Percentiles rank a stretch among this genome's conserved stretches.
Evolutionary conservation across 2,888 invertebrate species (phyloP).

Genomic region (Yponomeuta cagnagella): DNA sequence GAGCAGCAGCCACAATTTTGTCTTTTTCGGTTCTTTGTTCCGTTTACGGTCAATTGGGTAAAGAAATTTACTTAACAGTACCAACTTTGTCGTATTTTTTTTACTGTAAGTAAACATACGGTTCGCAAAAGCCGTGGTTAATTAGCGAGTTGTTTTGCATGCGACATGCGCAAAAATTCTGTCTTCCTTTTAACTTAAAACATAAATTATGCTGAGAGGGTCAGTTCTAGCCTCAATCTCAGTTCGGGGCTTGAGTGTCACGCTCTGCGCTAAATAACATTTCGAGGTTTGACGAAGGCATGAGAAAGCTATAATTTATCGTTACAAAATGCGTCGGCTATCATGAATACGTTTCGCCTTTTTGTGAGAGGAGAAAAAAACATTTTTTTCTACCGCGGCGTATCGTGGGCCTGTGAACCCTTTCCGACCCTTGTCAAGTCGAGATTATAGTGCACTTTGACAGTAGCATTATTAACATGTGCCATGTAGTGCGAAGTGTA

Average conservation of each 20-base stretch:
- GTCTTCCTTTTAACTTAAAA: no score
- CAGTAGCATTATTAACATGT: conserved; percentile 63
- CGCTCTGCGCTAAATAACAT: neutral
- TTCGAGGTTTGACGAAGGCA: neutral
- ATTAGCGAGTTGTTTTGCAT: neutral
- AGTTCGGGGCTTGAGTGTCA: neutral
- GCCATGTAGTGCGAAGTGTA: conserved; percentile 38
- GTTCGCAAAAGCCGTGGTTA: neutral
- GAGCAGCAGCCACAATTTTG: neutral
- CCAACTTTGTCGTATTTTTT: neutral
- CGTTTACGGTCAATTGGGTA: neutral
- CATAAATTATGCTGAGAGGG: no score
- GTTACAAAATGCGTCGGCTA: conserved; percentile 8
- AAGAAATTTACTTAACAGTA: neutral
- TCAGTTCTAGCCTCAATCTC: neutral
- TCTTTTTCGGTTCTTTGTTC: neutral
- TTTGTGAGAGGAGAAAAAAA: conserved; percentile 4
- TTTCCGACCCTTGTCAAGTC: conserved; percentile 56
- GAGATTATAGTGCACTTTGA: conserved; percentile 44
- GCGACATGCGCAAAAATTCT: neutral
- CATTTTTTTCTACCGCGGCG: neutral
- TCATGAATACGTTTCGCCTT: conserved; percentile 10
- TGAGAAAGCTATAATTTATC: conserved; percentile 10
- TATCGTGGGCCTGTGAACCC: conserved; percentile 33
- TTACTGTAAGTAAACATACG: neutral